A percentile compares a stretch with the other conserved stretches of the same genome.
Conservation (phyloP, 2,888 invertebrate species). For the Dolichomitus sp. region DNA sequence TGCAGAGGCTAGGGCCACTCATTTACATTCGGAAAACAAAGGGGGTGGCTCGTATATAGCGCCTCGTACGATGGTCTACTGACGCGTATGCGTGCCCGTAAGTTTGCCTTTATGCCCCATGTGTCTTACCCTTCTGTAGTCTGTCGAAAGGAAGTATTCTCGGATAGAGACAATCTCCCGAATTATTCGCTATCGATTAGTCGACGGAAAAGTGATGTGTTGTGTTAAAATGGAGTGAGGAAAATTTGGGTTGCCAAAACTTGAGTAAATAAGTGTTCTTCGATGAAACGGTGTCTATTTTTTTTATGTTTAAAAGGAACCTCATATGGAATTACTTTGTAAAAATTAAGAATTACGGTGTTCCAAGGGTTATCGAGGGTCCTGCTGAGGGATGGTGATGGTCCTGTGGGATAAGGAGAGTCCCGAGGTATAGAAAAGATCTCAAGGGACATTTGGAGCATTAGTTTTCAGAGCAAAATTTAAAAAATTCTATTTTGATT, state of each 20-base stretch:
- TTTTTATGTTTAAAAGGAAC: too few relatives aligned
- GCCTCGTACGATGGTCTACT: slow-evolving; percentile 8
- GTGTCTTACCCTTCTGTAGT: not conserved
- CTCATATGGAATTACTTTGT: too few relatives aligned
- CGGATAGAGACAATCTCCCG: not conserved
- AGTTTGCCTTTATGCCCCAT: slow-evolving; percentile 41
- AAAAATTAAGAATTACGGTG: too few relatives aligned
- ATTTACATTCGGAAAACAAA: slow-evolving; percentile 85
- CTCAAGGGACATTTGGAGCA: too few relatives aligned
- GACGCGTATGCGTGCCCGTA: slow-evolving; percentile 17
- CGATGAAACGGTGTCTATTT: not conserved
- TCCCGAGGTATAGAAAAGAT: too few relatives aligned
- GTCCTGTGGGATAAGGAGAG: too few relatives aligned
- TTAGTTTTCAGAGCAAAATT: too few relatives aligned
- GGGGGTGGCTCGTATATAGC: slow-evolving; percentile 69
- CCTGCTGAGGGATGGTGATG: too few relatives aligned
- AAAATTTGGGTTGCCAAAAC: not conserved
- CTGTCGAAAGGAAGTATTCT: slow-evolving; percentile 8
- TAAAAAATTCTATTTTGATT: too few relatives aligned
- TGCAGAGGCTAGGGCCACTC: slow-evolving; percentile 79
- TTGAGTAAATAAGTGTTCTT: not conserved
- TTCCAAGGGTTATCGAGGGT: too few relatives aligned
- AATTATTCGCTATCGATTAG: slow-evolving; percentile 19
- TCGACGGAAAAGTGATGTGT: not conserved
- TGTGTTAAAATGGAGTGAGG: not conserved